These are phyloP conservation scores for Chouioia cunea DNA, from an alignment of 2,888 invertebrate species.

Conservation along the genomic window DNA sequence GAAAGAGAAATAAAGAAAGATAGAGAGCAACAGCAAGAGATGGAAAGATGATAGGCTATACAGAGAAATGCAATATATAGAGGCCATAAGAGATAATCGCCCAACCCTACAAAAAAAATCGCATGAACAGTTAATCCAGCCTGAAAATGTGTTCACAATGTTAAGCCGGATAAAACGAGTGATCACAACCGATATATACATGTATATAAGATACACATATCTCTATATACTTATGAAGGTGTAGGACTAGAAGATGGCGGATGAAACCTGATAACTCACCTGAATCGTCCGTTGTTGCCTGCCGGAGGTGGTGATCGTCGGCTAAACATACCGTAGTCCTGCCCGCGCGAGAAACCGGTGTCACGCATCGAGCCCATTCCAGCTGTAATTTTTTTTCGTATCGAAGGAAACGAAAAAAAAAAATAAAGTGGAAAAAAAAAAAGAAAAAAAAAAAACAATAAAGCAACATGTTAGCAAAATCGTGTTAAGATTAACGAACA, in stretches of 20 bases:
- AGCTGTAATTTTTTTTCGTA: slow-evolving; percentile 57
- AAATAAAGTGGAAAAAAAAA: background rate
- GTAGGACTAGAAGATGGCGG: slow-evolving; percentile 19
- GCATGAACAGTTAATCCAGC: slow-evolving; percentile 65
- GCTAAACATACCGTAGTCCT: slow-evolving; percentile 85
- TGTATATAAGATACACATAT: slow-evolving; percentile 6
- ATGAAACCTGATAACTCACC: slow-evolving; percentile 60
- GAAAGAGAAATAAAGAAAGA: slow-evolving; percentile 35
- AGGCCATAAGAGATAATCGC: slow-evolving; percentile 53
- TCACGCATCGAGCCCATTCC: slow-evolving; percentile 78
- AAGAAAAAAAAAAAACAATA: background rate
- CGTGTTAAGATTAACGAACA: background rate
- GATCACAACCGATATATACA: slow-evolving; percentile 46
- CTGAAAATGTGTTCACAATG: slow-evolving; percentile 62
- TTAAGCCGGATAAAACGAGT: slow-evolving; percentile 62
- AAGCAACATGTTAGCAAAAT: background rate
- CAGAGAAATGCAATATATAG: slow-evolving; percentile 49
- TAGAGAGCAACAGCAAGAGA: slow-evolving; percentile 37
- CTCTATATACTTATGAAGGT: slow-evolving; percentile 4
- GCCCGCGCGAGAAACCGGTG: slow-evolving; percentile 72
- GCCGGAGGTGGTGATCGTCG: slow-evolving; percentile 80
- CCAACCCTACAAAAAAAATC: slow-evolving; percentile 61
- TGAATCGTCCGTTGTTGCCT: slow-evolving; percentile 66
- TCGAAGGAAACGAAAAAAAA: slow-evolving; percentile 22
- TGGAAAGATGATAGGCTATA: too few species aligned